These are phyloP conservation scores for Meganola albula DNA, from an alignment of 2,888 invertebrate genomes.

Conservation along the genomic window DNA sequence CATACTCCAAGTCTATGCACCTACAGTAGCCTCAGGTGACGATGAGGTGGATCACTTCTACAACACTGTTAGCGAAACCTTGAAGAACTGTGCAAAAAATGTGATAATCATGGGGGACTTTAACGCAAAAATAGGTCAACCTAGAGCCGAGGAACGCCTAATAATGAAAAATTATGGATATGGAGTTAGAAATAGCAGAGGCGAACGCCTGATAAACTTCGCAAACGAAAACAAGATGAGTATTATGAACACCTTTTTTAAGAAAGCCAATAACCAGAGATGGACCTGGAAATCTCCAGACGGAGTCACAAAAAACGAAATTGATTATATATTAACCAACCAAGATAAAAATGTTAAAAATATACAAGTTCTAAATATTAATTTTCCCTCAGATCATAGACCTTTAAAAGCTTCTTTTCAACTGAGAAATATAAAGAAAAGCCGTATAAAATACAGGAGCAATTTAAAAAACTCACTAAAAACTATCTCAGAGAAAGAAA, in stretches of 20 bases:
- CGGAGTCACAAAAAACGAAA: conserved; percentile 4
- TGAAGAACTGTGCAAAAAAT: conserved; percentile 2
- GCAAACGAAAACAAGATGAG: neutral
- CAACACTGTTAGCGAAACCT: conserved; percentile 1
- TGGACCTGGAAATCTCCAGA: conserved; percentile 8
- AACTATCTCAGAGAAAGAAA: too few species aligned
- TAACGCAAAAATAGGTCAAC: too few species aligned
- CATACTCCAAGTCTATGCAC: neutral
- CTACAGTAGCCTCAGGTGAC: conserved; percentile 2
- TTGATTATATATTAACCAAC: conserved; percentile 8
- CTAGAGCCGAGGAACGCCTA: neutral
- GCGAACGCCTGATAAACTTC: neutral
- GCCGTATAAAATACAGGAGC: too few species aligned
- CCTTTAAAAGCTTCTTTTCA: too few species aligned
- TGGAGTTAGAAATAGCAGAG: conserved; percentile 2
- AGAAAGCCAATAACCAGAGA: conserved; percentile 5
- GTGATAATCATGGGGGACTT: conserved; percentile 3
- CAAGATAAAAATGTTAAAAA: conserved; percentile 4
- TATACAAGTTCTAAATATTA: conserved; percentile 5
- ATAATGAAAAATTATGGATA: neutral
- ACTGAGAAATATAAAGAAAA: too few species aligned
- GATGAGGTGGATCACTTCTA: conserved; percentile 4
- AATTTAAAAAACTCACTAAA: too few species aligned
- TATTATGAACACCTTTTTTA: conserved; percentile 4
- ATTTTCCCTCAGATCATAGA: too few species aligned